These are phyloP conservation scores for Timema podura DNA, from an alignment of 2,888 invertebrate species.

Conservation along the genomic window DNA sequence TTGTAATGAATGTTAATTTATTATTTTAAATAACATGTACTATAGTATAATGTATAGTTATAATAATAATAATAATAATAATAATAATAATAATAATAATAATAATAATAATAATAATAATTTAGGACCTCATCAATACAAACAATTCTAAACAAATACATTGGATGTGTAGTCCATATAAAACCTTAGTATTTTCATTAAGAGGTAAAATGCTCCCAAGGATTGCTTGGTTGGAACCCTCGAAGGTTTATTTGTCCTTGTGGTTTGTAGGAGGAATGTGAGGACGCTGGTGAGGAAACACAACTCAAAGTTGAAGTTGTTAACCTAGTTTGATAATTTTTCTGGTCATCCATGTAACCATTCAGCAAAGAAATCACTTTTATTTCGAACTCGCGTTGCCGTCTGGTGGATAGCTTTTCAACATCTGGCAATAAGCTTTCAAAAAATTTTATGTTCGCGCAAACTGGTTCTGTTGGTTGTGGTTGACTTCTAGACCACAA, in stretches of 20 bases:
- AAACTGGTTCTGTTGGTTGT: not conserved
- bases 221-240: conserved; percentile 17
- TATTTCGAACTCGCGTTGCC: not conserved
- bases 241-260: conserved; percentile 14
- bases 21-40: too few relatives aligned
- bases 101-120: too few relatives aligned
- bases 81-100: too few relatives aligned
- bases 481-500: not conserved
- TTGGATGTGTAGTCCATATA: too few relatives aligned
- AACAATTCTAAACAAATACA: too few relatives aligned
- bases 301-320: not conserved
- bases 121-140: too few relatives aligned
- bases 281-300: not conserved
- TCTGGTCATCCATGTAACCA: not conserved
- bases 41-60: too few relatives aligned
- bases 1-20: too few relatives aligned
- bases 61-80: too few relatives aligned
- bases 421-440: conserved; percentile 8
- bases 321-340: too few relatives aligned
- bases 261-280: not conserved
- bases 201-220: too few relatives aligned
- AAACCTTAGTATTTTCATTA: too few relatives aligned
- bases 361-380: not conserved
- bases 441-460: not conserved
- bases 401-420: not conserved